phyloP scores from a whole-genome alignment of 2,888 invertebrate genomes.

The Unio delphinus region DNA sequence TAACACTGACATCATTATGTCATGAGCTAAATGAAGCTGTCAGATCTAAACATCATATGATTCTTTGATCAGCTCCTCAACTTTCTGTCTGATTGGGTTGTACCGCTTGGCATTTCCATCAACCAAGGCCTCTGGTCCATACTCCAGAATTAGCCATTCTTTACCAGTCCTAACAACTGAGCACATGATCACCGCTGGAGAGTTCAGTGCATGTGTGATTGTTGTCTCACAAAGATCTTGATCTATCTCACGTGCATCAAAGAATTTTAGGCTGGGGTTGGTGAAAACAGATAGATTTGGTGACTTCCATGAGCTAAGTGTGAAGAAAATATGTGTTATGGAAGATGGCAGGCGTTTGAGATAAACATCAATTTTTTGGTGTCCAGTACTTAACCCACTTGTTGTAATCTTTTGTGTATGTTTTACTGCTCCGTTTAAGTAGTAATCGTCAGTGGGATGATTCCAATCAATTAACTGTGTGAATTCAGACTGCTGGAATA shows the following conservation, averaged over 20 bases:
- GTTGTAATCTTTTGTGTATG: slow-evolving; percentile 16
- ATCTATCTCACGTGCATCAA: slow-evolving; percentile 11
- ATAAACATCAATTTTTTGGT: slow-evolving; percentile 18
- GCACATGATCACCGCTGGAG: slow-evolving; percentile 27
- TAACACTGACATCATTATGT: too few species aligned
- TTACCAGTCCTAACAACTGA: slow-evolving; percentile 9
- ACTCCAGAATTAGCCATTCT: slow-evolving; percentile 22
- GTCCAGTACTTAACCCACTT: slow-evolving; percentile 11
- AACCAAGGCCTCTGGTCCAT: slow-evolving; percentile 7
- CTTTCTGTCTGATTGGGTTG: slow-evolving; percentile 4
- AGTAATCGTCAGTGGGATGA: slow-evolving; percentile 14
- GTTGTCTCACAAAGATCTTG: slow-evolving; percentile 19
- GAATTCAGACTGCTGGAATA: slow-evolving; percentile 11
- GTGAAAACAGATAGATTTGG: slow-evolving; percentile 16
- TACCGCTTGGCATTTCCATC: slow-evolving; percentile 21
- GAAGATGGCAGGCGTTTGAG: slow-evolving; percentile 14
- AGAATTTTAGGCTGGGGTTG: slow-evolving; percentile 19
- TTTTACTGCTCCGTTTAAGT: slow-evolving; percentile 5
- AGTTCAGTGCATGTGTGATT: slow-evolving; percentile 15
- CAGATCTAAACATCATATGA: too few species aligned
- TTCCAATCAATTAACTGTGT: slow-evolving; percentile 17
- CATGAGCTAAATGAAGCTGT: too few species aligned
- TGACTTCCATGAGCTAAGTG: slow-evolving; percentile 22
- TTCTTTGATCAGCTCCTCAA: too few species aligned
- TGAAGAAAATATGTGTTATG: slow-evolving; percentile 22